These are phyloP conservation scores for Epinotia demarniana DNA, from an alignment of 2,888 invertebrate species.

Conservation along the genomic window DNA sequence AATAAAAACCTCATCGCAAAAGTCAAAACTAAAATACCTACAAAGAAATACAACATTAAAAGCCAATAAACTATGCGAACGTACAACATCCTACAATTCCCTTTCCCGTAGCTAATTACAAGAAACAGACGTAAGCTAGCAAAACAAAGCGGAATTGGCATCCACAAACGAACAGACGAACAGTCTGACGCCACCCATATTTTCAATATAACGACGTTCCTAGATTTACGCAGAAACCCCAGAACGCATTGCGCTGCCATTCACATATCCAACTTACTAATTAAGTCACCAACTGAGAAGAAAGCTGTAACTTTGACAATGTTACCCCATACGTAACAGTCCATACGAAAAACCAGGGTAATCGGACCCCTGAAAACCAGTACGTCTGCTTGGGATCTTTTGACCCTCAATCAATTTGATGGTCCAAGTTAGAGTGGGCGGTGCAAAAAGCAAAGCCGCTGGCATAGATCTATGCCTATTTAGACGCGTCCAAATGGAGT, in stretches of 20 bases:
- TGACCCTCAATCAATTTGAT: conserved; percentile 34
- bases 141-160: conserved; percentile 50
- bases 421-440: conserved; percentile 60
- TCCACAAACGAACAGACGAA: conserved; percentile 47
- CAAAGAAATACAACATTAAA: not conserved
- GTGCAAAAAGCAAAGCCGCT: conserved; percentile 73
- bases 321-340: conserved; percentile 80
- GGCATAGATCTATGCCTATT: conserved; percentile 81
- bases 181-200: conserved; percentile 71
- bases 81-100: conserved; percentile 29
- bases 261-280: conserved; percentile 84
- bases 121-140: conserved; percentile 33
- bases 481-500: conserved; percentile 78
- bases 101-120: conserved; percentile 43
- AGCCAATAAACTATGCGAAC: conserved; percentile 3
- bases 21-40: not conserved
- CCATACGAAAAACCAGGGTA: conserved; percentile 60
- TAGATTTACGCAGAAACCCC: conserved; percentile 71
- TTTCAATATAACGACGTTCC: conserved; percentile 80
- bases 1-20: not conserved
- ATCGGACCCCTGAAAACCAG: conserved; percentile 54
- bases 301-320: conserved; percentile 84
- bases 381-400: conserved; percentile 40
- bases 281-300: conserved; percentile 81
- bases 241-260: conserved; percentile 81